These are phyloP conservation scores for Tympanuchus pallidicinctus DNA, from an alignment of 2,113 vertebrate genomes.

Conservation along the genomic window DNA sequence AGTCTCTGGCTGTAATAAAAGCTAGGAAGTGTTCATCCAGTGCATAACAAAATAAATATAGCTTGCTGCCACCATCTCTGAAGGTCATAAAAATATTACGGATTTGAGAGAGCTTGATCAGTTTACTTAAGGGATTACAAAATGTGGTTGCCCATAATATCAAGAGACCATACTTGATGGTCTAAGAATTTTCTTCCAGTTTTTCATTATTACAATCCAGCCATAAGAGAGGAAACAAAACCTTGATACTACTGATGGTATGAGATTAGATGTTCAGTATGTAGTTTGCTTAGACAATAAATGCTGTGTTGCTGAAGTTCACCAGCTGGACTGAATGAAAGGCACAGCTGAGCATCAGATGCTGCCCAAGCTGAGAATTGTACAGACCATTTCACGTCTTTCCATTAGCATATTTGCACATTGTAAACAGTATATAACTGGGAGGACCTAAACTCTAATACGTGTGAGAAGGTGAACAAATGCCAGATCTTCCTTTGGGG, in stretches of 20 bases:
- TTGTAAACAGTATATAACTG: background rate
- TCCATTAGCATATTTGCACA: background rate
- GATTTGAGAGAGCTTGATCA: conserved; percentile 24
- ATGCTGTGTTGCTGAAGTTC: background rate
- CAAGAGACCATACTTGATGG: background rate
- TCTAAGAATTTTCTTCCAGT: background rate
- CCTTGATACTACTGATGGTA: background rate
- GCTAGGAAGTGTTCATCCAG: background rate
- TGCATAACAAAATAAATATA: background rate
- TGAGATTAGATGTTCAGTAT: background rate
- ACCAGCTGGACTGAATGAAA: background rate
- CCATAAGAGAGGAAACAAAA: background rate
- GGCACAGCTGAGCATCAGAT: background rate
- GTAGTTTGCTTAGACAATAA: background rate
- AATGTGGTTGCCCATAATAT: background rate
- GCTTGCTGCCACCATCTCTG: background rate
- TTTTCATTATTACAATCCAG: conserved; percentile 19
- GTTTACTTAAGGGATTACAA: conserved; percentile 32
- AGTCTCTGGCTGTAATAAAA: background rate
- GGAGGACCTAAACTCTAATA: background rate
- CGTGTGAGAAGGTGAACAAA: conserved; percentile 13
- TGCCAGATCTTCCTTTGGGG: background rate
- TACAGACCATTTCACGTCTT: background rate
- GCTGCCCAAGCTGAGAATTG: background rate
- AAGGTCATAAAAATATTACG: conserved; percentile 35